phyloP scores from a whole-genome alignment of 2,113 vertebrate genomes.

The Sinocyclocheilus maitianheensis region DNA sequence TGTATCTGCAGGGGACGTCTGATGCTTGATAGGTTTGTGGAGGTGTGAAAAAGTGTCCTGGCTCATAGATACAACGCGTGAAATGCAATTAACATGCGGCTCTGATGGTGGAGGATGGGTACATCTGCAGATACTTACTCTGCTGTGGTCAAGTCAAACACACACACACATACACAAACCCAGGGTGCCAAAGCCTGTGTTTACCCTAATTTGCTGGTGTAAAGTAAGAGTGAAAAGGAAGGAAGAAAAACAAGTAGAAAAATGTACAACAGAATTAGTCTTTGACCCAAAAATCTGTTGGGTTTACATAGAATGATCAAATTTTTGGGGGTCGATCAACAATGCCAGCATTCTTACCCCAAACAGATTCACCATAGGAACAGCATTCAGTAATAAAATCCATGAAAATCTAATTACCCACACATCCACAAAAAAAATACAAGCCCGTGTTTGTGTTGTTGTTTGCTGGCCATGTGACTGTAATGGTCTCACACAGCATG shows the following conservation, averaged over 20 bases:
- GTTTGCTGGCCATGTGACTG: constrained; percentile 40
- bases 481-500: constrained; percentile 16
- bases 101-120: constrained; percentile 38
- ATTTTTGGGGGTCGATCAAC: neutral
- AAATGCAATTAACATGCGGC: constrained; percentile 57
- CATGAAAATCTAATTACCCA: constrained; percentile 53
- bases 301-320: neutral
- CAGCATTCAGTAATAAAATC: constrained; percentile 51
- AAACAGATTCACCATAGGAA: constrained; percentile 42
- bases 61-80: constrained; percentile 53
- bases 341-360: constrained; percentile 3
- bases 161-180: neutral
- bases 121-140: neutral
- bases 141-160: constrained; percentile 28
- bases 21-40: constrained; percentile 64
- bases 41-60: constrained; percentile 64
- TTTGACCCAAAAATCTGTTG: neutral
- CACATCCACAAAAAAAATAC: constrained; percentile 29
- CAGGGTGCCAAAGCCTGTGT: constrained; percentile 13
- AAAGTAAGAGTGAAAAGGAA: constrained; percentile 2
- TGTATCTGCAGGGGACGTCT: constrained; percentile 33
- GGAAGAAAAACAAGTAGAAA: constrained; percentile 1
- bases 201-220: neutral
- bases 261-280: neutral
- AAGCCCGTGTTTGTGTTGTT: constrained; percentile 13